phyloP scores from a whole-genome alignment of 2,888 invertebrate species.

The Agrenia bidenticulata region DNA sequence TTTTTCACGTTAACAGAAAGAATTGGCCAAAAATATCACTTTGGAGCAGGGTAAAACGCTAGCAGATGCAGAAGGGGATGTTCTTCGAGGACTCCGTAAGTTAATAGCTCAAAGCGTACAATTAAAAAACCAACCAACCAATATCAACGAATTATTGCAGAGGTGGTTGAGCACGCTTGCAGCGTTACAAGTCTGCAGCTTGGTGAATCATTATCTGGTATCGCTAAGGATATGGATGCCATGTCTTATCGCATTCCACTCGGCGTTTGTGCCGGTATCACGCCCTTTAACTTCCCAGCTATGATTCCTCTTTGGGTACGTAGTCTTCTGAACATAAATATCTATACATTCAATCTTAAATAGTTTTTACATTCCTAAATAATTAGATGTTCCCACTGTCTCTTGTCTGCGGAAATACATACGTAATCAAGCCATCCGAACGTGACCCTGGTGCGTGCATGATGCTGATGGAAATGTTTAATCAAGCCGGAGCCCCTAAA shows the following conservation, averaged over 20 bases:
- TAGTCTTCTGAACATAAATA: neutral
- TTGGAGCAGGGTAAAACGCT: slow-evolving; percentile 96
- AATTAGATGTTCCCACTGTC: slow-evolving; percentile 66
- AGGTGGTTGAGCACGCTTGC: slow-evolving; percentile 96
- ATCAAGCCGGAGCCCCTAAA: slow-evolving; percentile 92
- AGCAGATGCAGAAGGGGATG: slow-evolving; percentile 97
- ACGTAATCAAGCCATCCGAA: slow-evolving; percentile 93
- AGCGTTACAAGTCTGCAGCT: slow-evolving; percentile 87
- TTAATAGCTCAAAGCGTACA: too few relatives aligned
- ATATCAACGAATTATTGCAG: slow-evolving; percentile 59
- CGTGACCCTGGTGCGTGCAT: slow-evolving; percentile 96
- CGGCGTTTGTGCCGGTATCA: slow-evolving; percentile 91
- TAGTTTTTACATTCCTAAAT: slow-evolving; percentile 6
- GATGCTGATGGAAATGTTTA: slow-evolving; percentile 87
- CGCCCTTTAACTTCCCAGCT: slow-evolving; percentile 99
- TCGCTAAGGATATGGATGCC: slow-evolving; percentile 96
- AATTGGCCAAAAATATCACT: slow-evolving; percentile 88
- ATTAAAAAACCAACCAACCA: neutral
- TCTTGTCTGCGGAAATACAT: slow-evolving; percentile 86
- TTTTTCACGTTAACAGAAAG: slow-evolving; percentile 61
- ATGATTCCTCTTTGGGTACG: slow-evolving; percentile 95
- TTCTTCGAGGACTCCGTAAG: slow-evolving; percentile 93
- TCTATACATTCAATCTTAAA: neutral
- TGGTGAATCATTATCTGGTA: slow-evolving; percentile 84
- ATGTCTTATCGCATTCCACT: slow-evolving; percentile 87